Evolutionary conservation across 2,797 vertebrate species (phyloP), one percentile per base, ranked within the genome.

Genomic region (Lycodopsis pacificus): DNA sequence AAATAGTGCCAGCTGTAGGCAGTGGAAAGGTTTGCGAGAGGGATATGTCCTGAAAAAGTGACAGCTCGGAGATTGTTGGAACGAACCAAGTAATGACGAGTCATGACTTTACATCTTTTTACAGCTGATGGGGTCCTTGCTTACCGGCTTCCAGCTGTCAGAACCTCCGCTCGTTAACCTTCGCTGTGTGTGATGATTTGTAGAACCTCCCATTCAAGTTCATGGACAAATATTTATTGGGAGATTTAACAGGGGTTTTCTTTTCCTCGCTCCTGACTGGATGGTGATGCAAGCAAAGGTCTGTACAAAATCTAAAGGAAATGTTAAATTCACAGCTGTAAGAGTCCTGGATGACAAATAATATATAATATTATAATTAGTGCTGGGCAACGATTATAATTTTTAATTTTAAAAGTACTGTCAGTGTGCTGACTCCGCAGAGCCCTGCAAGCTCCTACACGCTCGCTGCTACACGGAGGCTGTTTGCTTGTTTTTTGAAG

Each of bases 1-100:
- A 77, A 71, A 81, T 79, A 73, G 53, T 7, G 70, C 3, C 76
- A 36, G 56, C 8, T 3, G 9, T 44, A 25, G 58, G 66, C 64
- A 62, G 58, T 0, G 38, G 66, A 78, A 27, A 75, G 56, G 67
- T 70, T 71, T 66, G 40, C 4, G 20, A 27, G 5, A 40, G 20
- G 5, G 62, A 36, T 7, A 36, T 7, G 38, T 51, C 20, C 14
- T 69, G 71, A 63, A 17, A 25, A 56, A 73, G 58, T 65, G 69
- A 70, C 58, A 17, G 62, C 66, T 68, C 27, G 12, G 27, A 64
- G 61, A 59, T 15, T 22, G 57, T 74, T 40, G 3, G 70, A 44
- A 57, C 53, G 58, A 48, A 9, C 53, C 48, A 3, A 59, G 27
- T 44, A n/a, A 71, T 42, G 63, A 54, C n/a, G 3, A 69, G 36